Evolutionary conservation across 2,113 vertebrate species (phyloP), one percentile per base, ranked within the genome.

Genomic region (Paralichthys olivaceus): DNA sequence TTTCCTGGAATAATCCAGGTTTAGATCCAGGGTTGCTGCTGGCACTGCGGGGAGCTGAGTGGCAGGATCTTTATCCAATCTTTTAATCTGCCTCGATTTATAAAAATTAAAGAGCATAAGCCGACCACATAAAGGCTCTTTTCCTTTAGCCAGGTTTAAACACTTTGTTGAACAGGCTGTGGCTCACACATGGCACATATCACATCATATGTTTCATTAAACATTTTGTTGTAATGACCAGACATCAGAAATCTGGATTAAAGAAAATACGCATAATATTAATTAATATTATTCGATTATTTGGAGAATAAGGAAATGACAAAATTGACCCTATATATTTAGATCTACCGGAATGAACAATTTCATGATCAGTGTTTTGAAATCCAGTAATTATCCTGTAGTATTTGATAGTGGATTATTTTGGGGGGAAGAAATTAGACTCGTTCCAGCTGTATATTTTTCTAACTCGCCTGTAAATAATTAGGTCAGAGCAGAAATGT

Each of bases 51-150:
- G 89, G 74, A 81, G 72, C 61, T 90, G 88, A 92, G 91, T 91
- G 84, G 92, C 87, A 90, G 84, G 84, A 92, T 93, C 81, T 89
- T 80, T 88, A 69, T 86, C 84, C 79, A 91, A 90, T 91, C 89
- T 92, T 92, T 92, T 92, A 93, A 94, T 92, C 91, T 92, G 82
- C 66, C 71, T 83, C 81, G 60, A 90, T 90, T 91, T 86, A 90
- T 84, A 84, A 87, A 54, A 91, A 91, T 90, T 86, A 86, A 91
- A 90, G 73, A 85, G 81, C 85, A 84, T 88, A 86, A 84, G 73
- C 73, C 68, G 70, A 57, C 9, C 65, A 80, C 63, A 79, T 75
- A 84, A 54, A 69, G 66, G 40, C 67, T 67, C 23, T 65, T 67
- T 66, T 53, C 14, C 22, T 72, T 47, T 14, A 26, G 58, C 69